Evolutionary conservation across 2,797 vertebrate species (phyloP), one percentile per base, ranked within the genome.

Genomic region (Pelochelys cantorii): DNA sequence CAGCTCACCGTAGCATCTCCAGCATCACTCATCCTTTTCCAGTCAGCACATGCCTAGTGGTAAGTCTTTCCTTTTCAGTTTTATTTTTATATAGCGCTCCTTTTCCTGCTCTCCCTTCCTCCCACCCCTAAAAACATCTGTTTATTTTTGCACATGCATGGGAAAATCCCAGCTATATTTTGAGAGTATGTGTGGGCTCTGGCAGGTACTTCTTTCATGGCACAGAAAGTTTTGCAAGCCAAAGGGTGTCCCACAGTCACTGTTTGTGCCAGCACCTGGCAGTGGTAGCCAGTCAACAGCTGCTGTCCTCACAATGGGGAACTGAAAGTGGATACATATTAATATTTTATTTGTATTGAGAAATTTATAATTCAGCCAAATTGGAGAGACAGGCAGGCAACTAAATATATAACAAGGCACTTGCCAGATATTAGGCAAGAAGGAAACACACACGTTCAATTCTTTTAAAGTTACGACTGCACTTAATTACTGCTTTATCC

Each of bases 401-500:
- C 89, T 90, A 87, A 65, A 84, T 82, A 85, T 91, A 90, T 92
- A 25, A 59, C 1, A 0, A 74, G 80, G 84, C n/a, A 0, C 1
- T 94, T 87, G 94, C 95, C 95, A 80, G 85, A 42, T 80, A 97
- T 94, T 92, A 95, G 90, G 94, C 93, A 92, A 90, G 96, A 68
- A 29, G 89, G 89, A 79, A 79, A 23, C 22, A 1, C 65, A 22
- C 82, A 48, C 13, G 0, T 56, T 60, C 91, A 65, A 52, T 81
- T 93, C 96, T 94, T 94, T 92, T 79, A 12, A 92, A 94, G 88
- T 97, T 87, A 84, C 25, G 88, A 59, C 84, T 84, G 95, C 91
- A 74, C 11, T 56, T 96, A 95, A 95, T 90, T 95, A 90, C 12
- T 87, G 95, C 93, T 89, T 91, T 89, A 94, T 95, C 96, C 96